phyloP scores from a whole-genome alignment of 2,113 vertebrate genomes.

The Lota lota region DNA sequence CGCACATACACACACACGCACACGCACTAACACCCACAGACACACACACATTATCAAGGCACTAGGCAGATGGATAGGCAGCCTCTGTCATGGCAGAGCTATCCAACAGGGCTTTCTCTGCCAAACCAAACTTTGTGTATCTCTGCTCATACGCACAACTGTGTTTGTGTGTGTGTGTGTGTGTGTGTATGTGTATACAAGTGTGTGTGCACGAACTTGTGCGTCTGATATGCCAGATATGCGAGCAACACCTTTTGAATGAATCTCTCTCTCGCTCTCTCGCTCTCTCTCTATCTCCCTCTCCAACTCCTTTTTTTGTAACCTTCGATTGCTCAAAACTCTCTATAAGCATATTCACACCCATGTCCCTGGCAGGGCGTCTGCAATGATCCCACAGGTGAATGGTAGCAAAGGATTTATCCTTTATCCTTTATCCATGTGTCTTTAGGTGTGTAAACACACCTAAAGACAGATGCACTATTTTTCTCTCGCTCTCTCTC shows the following conservation, averaged over 20 bases:
- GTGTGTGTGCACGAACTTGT: conserved; percentile 11
- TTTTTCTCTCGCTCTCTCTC: too few species aligned
- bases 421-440: conserved; percentile 52
- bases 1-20: conserved; percentile 19
- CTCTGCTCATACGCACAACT: conserved; percentile 25
- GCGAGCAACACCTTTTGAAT: conserved; percentile 51
- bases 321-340: conserved; percentile 64
- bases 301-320: conserved; percentile 62
- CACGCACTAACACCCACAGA: conserved; percentile 31
- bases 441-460: conserved; percentile 43
- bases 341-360: conserved; percentile 23
- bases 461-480: not conserved
- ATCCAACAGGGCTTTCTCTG: conserved; percentile 56
- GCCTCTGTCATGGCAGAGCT: conserved; percentile 60
- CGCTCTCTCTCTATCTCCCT: conserved; percentile 38
- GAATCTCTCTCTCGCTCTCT: conserved; percentile 46
- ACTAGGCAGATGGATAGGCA: conserved; percentile 69
- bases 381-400: conserved; percentile 65
- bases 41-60: conserved; percentile 58
- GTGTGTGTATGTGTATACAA: not conserved
- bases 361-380: conserved; percentile 22
- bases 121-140: conserved; percentile 55
- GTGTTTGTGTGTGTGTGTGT: not conserved
- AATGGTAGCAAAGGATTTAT: conserved; percentile 56
- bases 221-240: conserved; percentile 56